Percentiles rank a stretch among this genome's conserved stretches.
Conservation (phyloP, 2,888 invertebrate species). For the Diabrotica balteata region DNA sequence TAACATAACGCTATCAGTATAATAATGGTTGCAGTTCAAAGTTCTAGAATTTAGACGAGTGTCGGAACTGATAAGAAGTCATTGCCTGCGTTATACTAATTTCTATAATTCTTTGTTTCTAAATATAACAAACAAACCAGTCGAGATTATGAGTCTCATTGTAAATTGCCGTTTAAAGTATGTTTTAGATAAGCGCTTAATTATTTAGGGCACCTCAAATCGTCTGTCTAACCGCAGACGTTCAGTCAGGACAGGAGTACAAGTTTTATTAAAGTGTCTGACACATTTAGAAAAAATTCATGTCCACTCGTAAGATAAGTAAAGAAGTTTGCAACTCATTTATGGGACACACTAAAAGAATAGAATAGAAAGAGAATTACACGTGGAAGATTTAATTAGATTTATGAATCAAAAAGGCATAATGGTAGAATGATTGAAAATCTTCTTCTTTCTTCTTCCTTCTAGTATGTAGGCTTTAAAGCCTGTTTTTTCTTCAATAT, state of each 20-base stretch:
- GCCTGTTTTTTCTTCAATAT: too few relatives aligned
- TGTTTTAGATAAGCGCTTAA: constrained; percentile 1
- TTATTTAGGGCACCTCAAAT: constrained; percentile 9
- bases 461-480: too few relatives aligned
- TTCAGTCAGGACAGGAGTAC: not conserved
- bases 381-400: too few relatives aligned
- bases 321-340: too few relatives aligned
- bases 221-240: not conserved
- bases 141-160: not conserved
- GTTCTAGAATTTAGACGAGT: constrained; percentile 26
- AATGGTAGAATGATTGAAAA: too few relatives aligned
- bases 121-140: constrained; percentile 5
- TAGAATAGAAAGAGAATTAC: too few relatives aligned
- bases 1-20: constrained; percentile 11
- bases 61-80: constrained; percentile 18
- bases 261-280: too few relatives aligned
- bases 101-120: constrained; percentile 19
- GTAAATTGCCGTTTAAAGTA: constrained; percentile 4
- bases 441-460: too few relatives aligned
- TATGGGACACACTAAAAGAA: too few relatives aligned
- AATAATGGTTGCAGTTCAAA: constrained; percentile 30
- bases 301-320: too few relatives aligned
- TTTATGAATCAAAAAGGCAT: too few relatives aligned
- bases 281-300: too few relatives aligned
- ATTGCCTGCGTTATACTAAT: constrained; percentile 26